phyloP scores from a whole-genome alignment of 2,888 invertebrate species.

The Drosophila acutilabella region DNA sequence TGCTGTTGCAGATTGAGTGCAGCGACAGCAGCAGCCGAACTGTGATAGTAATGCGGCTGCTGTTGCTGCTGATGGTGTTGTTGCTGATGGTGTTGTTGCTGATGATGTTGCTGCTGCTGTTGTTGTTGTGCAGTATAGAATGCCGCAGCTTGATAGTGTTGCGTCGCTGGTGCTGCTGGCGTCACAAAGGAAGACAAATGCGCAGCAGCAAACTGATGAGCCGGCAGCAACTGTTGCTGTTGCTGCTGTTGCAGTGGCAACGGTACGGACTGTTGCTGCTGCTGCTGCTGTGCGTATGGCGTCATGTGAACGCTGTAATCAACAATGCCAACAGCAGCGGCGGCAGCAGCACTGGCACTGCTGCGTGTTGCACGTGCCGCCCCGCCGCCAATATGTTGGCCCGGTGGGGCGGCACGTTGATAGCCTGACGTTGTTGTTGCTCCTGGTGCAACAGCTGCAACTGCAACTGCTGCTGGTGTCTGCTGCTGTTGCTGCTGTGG shows the following conservation, averaged over 20 bases:
- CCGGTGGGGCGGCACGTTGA: constrained; percentile 79
- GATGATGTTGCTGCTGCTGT: constrained; percentile 51
- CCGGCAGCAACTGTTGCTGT: constrained; percentile 57
- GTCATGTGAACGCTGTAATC: constrained; percentile 68
- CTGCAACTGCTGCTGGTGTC: constrained; percentile 29
- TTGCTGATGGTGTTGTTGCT: constrained; percentile 12
- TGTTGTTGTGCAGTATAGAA: constrained; percentile 69
- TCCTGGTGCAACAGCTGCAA: constrained; percentile 52
- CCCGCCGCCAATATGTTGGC: constrained; percentile 71
- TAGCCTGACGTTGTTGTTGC: constrained; percentile 82
- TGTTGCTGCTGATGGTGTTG: constrained; percentile 64
- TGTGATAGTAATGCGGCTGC: constrained; percentile 81
- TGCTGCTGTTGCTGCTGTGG: constrained; percentile 36
- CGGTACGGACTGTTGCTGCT: constrained; percentile 51
- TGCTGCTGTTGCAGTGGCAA: constrained; percentile 38
- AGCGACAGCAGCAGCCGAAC: constrained; percentile 69
- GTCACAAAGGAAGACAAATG: constrained; percentile 70
- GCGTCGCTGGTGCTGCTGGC: constrained; percentile 56
- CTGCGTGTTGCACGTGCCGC: constrained; percentile 78
- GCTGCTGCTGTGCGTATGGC: constrained; percentile 50
- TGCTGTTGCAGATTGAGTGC: constrained; percentile 87
- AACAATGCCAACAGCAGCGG: constrained; percentile 61
- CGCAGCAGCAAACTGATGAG: constrained; percentile 66
- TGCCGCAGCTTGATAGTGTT: constrained; percentile 65
- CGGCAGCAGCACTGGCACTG: constrained; percentile 49